Base-by-base conservation (phyloP, 1,140 invertebrate species). In the Pseudobourletiella spinata region DNA sequence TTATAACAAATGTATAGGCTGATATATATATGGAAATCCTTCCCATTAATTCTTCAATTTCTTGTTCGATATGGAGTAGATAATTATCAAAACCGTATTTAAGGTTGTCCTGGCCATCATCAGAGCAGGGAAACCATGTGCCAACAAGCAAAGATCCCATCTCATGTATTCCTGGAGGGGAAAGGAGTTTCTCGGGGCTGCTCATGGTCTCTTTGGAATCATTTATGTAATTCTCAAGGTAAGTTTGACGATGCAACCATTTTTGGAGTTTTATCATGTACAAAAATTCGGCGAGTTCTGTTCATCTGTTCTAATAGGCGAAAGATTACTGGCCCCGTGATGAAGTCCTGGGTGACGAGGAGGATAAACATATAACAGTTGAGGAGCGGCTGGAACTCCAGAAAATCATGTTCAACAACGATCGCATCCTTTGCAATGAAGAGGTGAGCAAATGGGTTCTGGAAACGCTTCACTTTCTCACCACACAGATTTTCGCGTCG, bases 201-300 rank as follows among this genome's bases (percentile, higher is more conserved):
- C 91, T 64, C 91, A 95, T 81, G 92, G 92, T 15, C 73, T 89
- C 61, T 80, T 83, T 69, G 92, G 91, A 15, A 95, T 95, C 74
- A 72, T 92, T 14, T 89, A 87, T 72, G 78, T 89, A 59, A 72
- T 95, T 14, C 74, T 95, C 54, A 74, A 89, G 79, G 88, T 88
- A 46, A 39, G n/a, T 11, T 8, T 39, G 8, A 11, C 35, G n/a
- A 8, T 11, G 8, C n/a, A 39, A 39, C 8, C 8, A 39, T n/a
- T 8, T 39, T 11, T 11, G n/a, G 8, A 39, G 8, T 39, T 39
- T 11, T 39, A n/a, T 39, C n/a, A 11, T 39, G 35, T 39, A n/a
- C n/a, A 39, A 8, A 39, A 11, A 39, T 39, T 11, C n/a, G 35
- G 8, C 8, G n/a, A 39, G n/a, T 8, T 11, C n/a, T 11, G n/a